Conservation (phyloP, 2,797 vertebrate genomes). For the Octomys mimax region DNA sequence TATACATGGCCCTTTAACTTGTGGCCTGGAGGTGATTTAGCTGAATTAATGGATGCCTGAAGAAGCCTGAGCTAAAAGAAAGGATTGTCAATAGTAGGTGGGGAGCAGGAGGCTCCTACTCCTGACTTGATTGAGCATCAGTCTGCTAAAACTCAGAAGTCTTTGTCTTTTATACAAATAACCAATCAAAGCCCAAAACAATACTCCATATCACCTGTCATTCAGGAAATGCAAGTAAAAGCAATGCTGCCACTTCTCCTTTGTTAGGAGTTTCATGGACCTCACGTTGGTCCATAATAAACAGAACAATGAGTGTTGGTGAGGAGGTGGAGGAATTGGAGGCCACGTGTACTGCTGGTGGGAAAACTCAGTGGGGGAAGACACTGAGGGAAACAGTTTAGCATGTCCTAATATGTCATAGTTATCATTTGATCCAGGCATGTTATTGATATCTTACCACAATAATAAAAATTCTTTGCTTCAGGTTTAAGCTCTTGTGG, state of each 20-base stretch:
- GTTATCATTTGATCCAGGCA: background rate
- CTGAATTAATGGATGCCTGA: background rate
- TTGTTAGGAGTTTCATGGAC: background rate
- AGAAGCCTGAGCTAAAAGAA: background rate
- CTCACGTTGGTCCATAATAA: background rate
- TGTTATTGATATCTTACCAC: background rate
- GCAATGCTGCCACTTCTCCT: too few relatives aligned
- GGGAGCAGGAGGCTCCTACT: background rate
- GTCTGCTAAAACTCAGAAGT: background rate
- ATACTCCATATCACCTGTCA: background rate
- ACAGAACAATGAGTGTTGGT: background rate
- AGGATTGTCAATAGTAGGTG: background rate
- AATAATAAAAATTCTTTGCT: background rate
- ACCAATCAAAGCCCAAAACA: background rate
- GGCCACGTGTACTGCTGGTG: background rate
- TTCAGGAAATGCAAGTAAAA: background rate
- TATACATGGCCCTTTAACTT: background rate
- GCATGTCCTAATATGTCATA: background rate
- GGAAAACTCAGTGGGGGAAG: background rate
- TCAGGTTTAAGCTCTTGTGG: background rate
- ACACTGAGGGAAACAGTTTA: background rate
- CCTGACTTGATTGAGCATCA: background rate
- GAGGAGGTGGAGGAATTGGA: background rate
- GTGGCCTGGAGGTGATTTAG: background rate
- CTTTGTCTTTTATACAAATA: background rate